These are phyloP conservation scores for Erythrocebus patas DNA, from an alignment of 2,113 vertebrate species.

Conservation along the genomic window DNA sequence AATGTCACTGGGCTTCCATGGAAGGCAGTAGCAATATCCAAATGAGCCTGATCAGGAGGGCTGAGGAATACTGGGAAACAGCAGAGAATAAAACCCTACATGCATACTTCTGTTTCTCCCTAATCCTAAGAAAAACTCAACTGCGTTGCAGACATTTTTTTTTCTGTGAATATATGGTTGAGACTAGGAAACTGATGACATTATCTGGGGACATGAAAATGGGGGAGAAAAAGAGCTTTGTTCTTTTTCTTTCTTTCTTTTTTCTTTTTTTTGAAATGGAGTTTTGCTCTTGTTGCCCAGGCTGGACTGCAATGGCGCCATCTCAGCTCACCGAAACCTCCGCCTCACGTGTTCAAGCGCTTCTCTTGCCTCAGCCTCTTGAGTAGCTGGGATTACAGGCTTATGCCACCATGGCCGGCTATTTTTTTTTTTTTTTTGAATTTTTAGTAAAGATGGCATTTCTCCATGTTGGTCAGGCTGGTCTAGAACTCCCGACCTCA, in stretches of 20 bases:
- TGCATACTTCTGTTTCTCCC: not conserved
- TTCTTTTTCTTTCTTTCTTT: no score
- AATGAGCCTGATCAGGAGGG: conserved; percentile 70
- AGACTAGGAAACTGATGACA: not conserved
- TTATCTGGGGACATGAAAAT: conserved; percentile 19
- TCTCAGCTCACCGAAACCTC: no score
- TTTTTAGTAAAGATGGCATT: no score
- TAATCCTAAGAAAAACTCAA: conserved; percentile 3
- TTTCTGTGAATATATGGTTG: not conserved
- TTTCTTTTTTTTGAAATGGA: no score
- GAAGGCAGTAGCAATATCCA: conserved; percentile 76
- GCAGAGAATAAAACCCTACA: not conserved
- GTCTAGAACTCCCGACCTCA: no score
- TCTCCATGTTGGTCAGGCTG: no score
- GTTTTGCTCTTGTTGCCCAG: no score
- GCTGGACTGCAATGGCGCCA: no score
- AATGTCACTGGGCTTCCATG: conserved; percentile 76
- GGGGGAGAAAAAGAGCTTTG: not conserved
- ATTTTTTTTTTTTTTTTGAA: no score
- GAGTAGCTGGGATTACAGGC: no score
- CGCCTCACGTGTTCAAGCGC: accelerated
- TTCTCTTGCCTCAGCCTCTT: no score
- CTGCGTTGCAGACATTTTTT: not conserved
- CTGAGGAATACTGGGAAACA: conserved; percentile 41
- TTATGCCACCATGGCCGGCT: no score